Conservation (phyloP, 2,797 vertebrate species). For the Lacerta bilineata region DNA sequence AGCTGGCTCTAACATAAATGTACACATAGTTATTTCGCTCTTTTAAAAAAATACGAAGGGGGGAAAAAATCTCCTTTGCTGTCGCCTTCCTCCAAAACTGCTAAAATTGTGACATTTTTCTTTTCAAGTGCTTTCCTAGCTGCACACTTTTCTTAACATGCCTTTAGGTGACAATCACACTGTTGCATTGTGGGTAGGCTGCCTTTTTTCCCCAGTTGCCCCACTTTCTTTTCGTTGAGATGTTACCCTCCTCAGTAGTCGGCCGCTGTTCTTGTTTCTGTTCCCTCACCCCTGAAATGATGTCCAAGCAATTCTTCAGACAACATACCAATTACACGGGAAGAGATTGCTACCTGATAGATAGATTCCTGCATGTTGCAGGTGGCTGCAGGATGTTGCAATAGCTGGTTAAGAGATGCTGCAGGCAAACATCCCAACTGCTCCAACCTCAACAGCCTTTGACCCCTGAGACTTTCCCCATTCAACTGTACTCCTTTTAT, state of each 20-base stretch:
- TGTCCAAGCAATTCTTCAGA: conserved; percentile 43
- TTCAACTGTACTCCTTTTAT: neutral
- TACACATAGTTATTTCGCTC: neutral
- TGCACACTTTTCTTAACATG: conserved; percentile 39
- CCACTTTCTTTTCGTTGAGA: conserved; percentile 34
- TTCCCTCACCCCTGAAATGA: conserved; percentile 29
- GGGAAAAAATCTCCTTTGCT: conserved; percentile 42
- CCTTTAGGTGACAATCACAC: conserved; percentile 30
- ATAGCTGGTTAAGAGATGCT: neutral
- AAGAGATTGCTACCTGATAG: conserved; percentile 38
- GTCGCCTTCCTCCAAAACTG: conserved; percentile 45
- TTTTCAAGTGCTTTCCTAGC: conserved; percentile 42
- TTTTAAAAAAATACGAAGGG: conserved; percentile 3
- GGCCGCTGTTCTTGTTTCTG: conserved; percentile 54
- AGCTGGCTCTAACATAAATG: neutral
- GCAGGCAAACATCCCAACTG: neutral
- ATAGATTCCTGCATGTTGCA: neutral
- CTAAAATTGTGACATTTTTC: conserved; percentile 37
- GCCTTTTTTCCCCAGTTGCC: conserved; percentile 38
- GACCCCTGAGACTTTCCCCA: neutral
- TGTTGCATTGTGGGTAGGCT: conserved; percentile 38
- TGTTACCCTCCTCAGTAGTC: conserved; percentile 16
- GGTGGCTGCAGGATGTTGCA: neutral
- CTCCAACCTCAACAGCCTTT: neutral
- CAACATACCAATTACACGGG: conserved; percentile 42